A percentile compares a stretch with the other conserved stretches of the same genome.
Conservation (phyloP, 2,797 vertebrate genomes). For the Trichosurus vulpecula region DNA sequence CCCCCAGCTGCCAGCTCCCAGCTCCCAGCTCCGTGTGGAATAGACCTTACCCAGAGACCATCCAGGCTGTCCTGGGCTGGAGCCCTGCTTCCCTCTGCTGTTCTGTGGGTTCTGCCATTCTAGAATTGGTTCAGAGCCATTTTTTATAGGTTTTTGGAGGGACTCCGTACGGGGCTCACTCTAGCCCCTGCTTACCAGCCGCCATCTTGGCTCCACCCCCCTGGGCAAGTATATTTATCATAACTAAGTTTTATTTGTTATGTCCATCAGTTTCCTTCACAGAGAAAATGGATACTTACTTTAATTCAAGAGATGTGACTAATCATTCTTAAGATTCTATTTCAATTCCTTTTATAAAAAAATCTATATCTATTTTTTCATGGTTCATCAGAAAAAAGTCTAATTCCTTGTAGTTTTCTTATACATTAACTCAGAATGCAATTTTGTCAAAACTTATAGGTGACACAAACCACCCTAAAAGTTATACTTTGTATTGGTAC, state of each 20-base stretch:
- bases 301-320: constrained; percentile 62
- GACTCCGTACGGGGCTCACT: too few species aligned
- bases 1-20: too few species aligned
- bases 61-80: too few species aligned
- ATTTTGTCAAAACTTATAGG: constrained; percentile 17
- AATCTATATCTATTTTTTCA: constrained; percentile 19
- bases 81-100: too few species aligned
- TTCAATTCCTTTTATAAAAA: neutral
- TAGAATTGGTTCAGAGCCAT: too few species aligned
- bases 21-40: too few species aligned
- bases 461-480: neutral
- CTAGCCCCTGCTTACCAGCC: too few species aligned
- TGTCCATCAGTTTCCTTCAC: constrained; percentile 43
- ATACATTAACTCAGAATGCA: constrained; percentile 5
- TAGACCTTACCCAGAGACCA: too few species aligned
- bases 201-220: too few species aligned
- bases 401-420: neutral
- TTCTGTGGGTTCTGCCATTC: too few species aligned
- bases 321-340: constrained; percentile 40
- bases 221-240: constrained; percentile 86
- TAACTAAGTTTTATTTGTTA: constrained; percentile 48
- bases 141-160: too few species aligned
- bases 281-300: constrained; percentile 59
- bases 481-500: neutral
- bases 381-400: neutral